A percentile compares a stretch with the other conserved stretches of the same genome.
Evolutionary conservation across 2,888 invertebrate genomes (phyloP).

Genomic region (Agrotis segetum): DNA sequence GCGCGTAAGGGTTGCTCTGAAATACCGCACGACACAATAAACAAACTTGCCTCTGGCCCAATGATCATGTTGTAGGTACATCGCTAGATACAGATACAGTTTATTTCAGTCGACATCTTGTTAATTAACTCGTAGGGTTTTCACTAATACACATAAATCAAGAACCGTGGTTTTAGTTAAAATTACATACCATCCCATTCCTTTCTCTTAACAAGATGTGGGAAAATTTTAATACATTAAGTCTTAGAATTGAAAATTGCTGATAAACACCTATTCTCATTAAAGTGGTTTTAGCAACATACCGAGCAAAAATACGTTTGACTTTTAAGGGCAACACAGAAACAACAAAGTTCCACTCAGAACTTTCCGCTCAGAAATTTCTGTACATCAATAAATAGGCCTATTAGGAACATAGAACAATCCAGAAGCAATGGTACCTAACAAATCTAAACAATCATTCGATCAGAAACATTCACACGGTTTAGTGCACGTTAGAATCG

Average conservation of each 20-base stretch:
- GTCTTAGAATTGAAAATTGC: too few species aligned
- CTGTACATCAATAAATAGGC: too few species aligned
- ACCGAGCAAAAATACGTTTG: background rate
- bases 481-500: constrained; percentile 3
- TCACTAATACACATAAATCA: background rate
- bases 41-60: constrained; percentile 65
- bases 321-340: background rate
- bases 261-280: background rate
- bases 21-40: constrained; percentile 86
- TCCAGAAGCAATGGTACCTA: background rate
- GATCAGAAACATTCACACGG: constrained; percentile 4
- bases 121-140: constrained; percentile 20
- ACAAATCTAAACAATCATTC: background rate
- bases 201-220: background rate
- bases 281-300: background rate
- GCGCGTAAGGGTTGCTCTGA: constrained; percentile 97
- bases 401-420: background rate
- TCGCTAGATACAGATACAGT: constrained; percentile 50
- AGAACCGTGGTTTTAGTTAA: background rate
- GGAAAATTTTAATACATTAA: background rate
- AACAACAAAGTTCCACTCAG: too few species aligned
- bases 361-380: too few species aligned
- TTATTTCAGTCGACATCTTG: constrained; percentile 53
- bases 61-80: constrained; percentile 48
- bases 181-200: background rate